A percentile compares a stretch with the other conserved stretches of the same genome.
These are phyloP conservation scores for Lycaena phlaeas DNA, from an alignment of 2,888 invertebrate species.

Conservation along the genomic window DNA sequence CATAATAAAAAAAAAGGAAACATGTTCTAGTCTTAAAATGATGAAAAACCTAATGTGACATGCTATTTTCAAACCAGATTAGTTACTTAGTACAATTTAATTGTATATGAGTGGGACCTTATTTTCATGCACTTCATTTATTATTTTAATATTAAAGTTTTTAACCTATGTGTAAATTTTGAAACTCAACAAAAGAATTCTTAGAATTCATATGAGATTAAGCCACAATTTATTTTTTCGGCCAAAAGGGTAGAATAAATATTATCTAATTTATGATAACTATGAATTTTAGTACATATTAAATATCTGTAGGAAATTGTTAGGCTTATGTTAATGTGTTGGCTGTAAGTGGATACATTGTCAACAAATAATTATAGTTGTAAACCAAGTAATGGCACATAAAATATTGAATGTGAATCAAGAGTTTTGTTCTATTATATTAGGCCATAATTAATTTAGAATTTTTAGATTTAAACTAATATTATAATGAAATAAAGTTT, in stretches of 20 bases:
- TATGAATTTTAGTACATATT: constrained; percentile 6
- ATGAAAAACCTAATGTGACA: neutral
- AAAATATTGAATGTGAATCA: neutral
- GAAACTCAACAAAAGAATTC: constrained; percentile 3
- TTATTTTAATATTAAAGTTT: neutral
- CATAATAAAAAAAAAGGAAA: neutral
- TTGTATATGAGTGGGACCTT: neutral
- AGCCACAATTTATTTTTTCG: neutral
- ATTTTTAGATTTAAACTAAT: too few relatives aligned
- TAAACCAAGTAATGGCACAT: neutral
- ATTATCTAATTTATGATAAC: constrained; percentile 7
- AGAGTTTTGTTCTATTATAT: constrained; percentile 1
- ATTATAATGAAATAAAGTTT: too few relatives aligned
- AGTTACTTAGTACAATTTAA: neutral
- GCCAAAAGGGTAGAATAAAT: constrained; percentile 3
- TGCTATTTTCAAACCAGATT: neutral
- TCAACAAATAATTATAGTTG: neutral
- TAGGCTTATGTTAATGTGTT: constrained; percentile 1
- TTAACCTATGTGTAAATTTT: constrained; percentile 5
- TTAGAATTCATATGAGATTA: constrained; percentile 4
- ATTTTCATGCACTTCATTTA: neutral
- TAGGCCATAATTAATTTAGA: constrained; percentile 2
- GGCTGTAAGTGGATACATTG: constrained; percentile 1
- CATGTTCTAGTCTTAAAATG: neutral
- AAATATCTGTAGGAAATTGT: constrained; percentile 7